These are phyloP conservation scores for Paguma larvata DNA, from an alignment of 2,797 vertebrate genomes.

Conservation along the genomic window DNA sequence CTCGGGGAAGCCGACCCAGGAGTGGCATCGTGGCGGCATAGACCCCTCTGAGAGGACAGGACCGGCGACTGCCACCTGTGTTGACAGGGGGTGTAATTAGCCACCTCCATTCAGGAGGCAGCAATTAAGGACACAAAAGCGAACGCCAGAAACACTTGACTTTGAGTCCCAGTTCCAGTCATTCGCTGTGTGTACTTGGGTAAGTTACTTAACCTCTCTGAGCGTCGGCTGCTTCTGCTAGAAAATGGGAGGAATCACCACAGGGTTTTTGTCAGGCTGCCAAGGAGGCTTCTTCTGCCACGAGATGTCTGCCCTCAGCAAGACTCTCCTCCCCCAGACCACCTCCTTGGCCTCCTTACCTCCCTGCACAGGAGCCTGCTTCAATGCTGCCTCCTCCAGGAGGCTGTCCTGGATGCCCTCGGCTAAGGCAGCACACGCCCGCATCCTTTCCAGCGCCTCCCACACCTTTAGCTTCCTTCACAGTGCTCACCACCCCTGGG, in stretches of 20 bases:
- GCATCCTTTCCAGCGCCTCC: neutral
- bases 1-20: constrained; percentile 62
- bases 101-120: neutral
- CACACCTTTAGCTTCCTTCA: neutral
- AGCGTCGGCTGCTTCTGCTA: neutral
- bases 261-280: neutral
- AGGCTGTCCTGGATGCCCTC: neutral
- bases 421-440: neutral
- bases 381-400: neutral
- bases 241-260: neutral
- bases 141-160: neutral
- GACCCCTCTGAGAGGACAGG: constrained; percentile 65
- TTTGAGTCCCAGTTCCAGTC: neutral
- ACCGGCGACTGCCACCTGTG: constrained; percentile 71
- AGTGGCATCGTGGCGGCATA: constrained; percentile 66
- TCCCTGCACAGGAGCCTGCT: neutral
- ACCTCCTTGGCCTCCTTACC: too few relatives aligned
- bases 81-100: neutral
- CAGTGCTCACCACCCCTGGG: neutral
- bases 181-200: neutral
- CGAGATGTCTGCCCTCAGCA: neutral
- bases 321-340: too few relatives aligned
- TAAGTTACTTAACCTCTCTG: constrained; percentile 14
- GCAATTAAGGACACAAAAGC: neutral
- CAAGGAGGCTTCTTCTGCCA: neutral